Evolutionary conservation across 1,140 invertebrate species (phyloP), one percentile per base, ranked within the genome.

Genomic region (Proctacanthus coquilletti): DNA sequence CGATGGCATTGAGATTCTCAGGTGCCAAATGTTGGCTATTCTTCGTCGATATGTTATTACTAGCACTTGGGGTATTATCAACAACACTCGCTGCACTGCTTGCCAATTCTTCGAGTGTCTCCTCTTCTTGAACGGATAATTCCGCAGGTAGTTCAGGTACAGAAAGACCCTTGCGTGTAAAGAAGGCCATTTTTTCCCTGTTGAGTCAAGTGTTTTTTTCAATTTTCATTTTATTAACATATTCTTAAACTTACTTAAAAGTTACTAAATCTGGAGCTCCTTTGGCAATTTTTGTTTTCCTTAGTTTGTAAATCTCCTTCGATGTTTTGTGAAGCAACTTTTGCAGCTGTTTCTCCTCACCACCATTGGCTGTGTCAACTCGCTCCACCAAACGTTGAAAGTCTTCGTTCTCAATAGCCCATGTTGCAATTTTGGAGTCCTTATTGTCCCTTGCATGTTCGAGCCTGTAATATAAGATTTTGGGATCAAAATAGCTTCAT

Each of bases 131-230:
- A 35, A 58, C 42, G 27, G 48, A 46, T 39, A 46, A 58, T 36
- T 84, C 79, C 20, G 69, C 65, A 4, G 82, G 80, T 35, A 85
- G 60, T 23, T 83, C 70, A 38, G 84, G 83, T 45, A 88, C 75
- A 42, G 71, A 77, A 15, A 79, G 52, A 49, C 83, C 84, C 5
- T 77, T 71, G 41, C 79, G 70, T 2, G 86, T 91, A 56, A 94
- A 92, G 63, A 94, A 94, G 10, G 87, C 84, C 77, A 94, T 94
- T 63, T 92, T 93, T 63, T 92, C 87, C 68, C 87, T 92, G 15
- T 34, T 21, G 3, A 2, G 8, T 1, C 15, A 10, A 15, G 4
- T 11, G 17, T 23, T 23, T n/a, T n/a, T n/a, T n/a, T n/a, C n/a
- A n/a, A n/a, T n/a, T n/a, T n/a, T n/a, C n/a, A n/a, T n/a, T n/a